phyloP scores from a whole-genome alignment of 2,888 invertebrate species.

The Stenchaetothrips biformis region DNA sequence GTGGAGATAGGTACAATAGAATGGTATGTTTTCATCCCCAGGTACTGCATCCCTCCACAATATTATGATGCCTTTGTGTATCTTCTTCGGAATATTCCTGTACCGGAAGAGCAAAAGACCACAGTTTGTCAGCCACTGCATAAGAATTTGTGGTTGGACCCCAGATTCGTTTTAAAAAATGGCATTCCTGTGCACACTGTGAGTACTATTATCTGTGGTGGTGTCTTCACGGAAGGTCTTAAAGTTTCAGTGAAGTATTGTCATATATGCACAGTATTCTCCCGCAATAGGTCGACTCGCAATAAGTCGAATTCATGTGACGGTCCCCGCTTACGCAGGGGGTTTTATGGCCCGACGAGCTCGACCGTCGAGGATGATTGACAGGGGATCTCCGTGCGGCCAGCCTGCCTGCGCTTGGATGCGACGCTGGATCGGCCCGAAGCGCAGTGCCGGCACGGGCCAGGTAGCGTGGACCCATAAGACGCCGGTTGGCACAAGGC shows the following conservation, averaged over 20 bases:
- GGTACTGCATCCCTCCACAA: not conserved
- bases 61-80: not conserved
- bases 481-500: too few relatives aligned
- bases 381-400: too few relatives aligned
- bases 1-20: too few relatives aligned
- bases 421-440: too few relatives aligned
- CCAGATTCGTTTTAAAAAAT: not conserved
- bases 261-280: not conserved
- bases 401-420: too few relatives aligned
- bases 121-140: not conserved
- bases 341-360: too few relatives aligned
- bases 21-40: not conserved
- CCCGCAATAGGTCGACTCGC: too few relatives aligned
- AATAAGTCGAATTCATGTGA: too few relatives aligned
- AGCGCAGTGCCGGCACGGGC: too few relatives aligned
- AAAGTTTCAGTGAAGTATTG: not conserved
- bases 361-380: too few relatives aligned
- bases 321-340: too few relatives aligned
- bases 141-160: not conserved
- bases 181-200: not conserved
- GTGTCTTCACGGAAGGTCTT: not conserved
- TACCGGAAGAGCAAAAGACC: not conserved
- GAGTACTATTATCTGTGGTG: not conserved
- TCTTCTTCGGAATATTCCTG: not conserved
- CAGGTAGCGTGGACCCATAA: too few relatives aligned